Evolutionary conservation across 1,140 invertebrate species (phyloP).

Genomic region (Sycobia sp.): DNA sequence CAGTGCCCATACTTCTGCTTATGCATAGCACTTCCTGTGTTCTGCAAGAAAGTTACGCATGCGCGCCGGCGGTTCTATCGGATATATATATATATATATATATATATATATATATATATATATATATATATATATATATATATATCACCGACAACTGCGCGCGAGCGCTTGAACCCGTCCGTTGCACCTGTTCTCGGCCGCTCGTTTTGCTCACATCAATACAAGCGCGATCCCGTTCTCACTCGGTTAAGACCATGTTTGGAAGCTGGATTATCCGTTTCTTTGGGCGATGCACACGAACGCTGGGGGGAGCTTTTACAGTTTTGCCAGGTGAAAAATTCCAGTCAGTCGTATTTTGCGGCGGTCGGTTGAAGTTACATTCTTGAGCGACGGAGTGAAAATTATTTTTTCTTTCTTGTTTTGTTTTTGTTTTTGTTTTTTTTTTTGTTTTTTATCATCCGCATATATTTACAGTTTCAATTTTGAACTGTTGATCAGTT

Average conservation of each 20-base stretch:
- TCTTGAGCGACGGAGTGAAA: background rate
- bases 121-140: too few relatives aligned
- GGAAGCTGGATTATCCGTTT: conserved; percentile 13
- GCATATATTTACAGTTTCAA: too few relatives aligned
- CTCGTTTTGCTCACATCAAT: conserved; percentile 4
- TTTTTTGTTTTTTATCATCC: too few relatives aligned
- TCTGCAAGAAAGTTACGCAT: conserved; percentile 1
- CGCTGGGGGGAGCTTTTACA: conserved; percentile 11
- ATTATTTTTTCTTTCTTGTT: too few relatives aligned
- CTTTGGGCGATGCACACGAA: background rate
- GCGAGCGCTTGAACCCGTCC: conserved; percentile 9
- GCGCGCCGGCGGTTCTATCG: too few relatives aligned
- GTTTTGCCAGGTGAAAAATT: conserved; percentile 25
- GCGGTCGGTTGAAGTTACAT: conserved; percentile 5
- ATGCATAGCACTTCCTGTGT: too few relatives aligned
- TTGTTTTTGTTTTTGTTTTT: too few relatives aligned
- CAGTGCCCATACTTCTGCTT: too few relatives aligned
- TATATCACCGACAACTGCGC: too few relatives aligned
- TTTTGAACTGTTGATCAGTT: too few relatives aligned
- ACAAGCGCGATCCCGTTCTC: conserved; percentile 15
- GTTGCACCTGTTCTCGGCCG: background rate
- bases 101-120: too few relatives aligned
- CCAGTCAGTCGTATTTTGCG: conserved; percentile 15
- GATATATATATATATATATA: too few relatives aligned
- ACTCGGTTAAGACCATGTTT: conserved; percentile 26